These are phyloP conservation scores for Cotesia vestalis DNA, from an alignment of 1,140 invertebrate genomes.

Conservation along the genomic window DNA sequence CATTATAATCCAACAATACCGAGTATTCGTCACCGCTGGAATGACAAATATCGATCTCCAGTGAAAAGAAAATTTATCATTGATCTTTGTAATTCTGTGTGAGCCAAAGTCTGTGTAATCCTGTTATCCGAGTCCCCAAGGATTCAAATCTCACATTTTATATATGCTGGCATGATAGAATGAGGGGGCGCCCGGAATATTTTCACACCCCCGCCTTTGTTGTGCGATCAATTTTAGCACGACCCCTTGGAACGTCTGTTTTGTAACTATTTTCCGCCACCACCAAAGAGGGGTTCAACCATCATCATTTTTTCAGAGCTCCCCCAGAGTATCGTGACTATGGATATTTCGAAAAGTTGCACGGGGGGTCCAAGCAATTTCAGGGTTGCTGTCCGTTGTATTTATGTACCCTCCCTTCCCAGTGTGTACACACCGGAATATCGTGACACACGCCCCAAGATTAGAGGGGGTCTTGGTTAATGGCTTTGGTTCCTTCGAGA, in stretches of 20 bases:
- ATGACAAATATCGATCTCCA: slow-evolving; percentile 1
- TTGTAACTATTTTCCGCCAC: slow-evolving; percentile 47
- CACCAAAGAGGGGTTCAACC: slow-evolving; percentile 25
- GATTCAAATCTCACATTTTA: slow-evolving; percentile 27
- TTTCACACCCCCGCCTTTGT: slow-evolving; percentile 41
- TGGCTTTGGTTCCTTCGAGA: slow-evolving; percentile 21
- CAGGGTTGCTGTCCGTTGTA: slow-evolving; percentile 7
- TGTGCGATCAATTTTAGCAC: slow-evolving; percentile 30
- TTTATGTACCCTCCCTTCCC: background rate
- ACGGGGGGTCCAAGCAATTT: slow-evolving; percentile 33
- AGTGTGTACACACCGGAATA: slow-evolving; percentile 30
- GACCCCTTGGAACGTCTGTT: slow-evolving; percentile 37
- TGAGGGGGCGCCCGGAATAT: slow-evolving; percentile 39
- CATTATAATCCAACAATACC: no score
- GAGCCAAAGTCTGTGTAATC: slow-evolving; percentile 14
- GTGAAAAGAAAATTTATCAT: background rate
- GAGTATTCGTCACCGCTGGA: background rate
- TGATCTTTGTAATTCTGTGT: slow-evolving; percentile 1
- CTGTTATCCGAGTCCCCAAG: slow-evolving; percentile 34
- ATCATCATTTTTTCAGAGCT: slow-evolving; percentile 7
- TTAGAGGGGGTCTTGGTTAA: slow-evolving; percentile 41
- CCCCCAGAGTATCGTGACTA: slow-evolving; percentile 31
- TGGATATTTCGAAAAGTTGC: slow-evolving; percentile 33
- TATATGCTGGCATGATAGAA: background rate
- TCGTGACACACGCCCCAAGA: slow-evolving; percentile 43